Base-by-base conservation (phyloP, 2,797 vertebrate species). In the Syndactyla subalaris region DNA sequence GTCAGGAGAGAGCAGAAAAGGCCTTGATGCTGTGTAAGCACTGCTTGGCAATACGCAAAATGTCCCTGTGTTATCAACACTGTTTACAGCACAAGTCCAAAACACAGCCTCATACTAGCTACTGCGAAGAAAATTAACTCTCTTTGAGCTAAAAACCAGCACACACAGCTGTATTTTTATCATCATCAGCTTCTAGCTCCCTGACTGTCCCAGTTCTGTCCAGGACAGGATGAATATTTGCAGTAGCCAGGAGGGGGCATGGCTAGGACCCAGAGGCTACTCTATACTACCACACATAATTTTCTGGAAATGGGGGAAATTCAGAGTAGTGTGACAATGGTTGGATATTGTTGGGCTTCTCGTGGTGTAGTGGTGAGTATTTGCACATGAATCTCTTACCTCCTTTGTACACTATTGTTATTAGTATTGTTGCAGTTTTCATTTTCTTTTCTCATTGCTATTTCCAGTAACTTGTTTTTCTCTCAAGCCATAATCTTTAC, bases 401-500 rank as follows among this genome's bases (percentile, higher is more conserved):
- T 65, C 38, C 62, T 66, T 52, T 77, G 30, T 19, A 23, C 39
- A 8, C 4, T 34, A 26, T 23, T 65, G 14, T 10, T 46, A 4
- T 57, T 77, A 71, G 32, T 58, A 32, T 34, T 58, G 14, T 71
- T 71, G 9, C 21, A 34, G 24, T 30, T 6, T 13, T 39, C 7
- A 3, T 51, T 65, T 58, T 34, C 38, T 89, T 51, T 27, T 46
- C n/a, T 58, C 7, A 2, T n/a, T 57, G 23, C n/a, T 71, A 9
- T 57, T 34, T 45, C 29, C 58, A 51, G 20, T 51, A 45, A n/a
- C 20, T 12, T 22, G 3, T 8, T 57, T 29, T 77, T 45, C 34
- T 16, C 21, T 71, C 57, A 83, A 7, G 7, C 20, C 0, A 0
- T 30, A 14, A 19, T 39, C 20, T 83, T 51, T 27, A 34, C 14